Base-by-base conservation (phyloP, 64 coral and sea anemone genomes). In the Trachythela sp. region DNA sequence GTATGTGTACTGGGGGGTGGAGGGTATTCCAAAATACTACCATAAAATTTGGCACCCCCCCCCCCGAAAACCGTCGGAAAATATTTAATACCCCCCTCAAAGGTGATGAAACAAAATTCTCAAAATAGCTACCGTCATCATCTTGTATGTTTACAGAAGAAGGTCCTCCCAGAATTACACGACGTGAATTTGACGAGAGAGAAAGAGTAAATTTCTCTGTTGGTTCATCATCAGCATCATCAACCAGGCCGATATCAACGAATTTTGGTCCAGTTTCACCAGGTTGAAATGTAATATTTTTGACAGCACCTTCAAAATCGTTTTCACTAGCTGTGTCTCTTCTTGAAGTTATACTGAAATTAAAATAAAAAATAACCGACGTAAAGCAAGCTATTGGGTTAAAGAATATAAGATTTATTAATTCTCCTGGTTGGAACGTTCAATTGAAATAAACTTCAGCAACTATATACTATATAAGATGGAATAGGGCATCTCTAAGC, bases 181-280 rank as follows among this genome's bases (percentile, higher is more conserved):
- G 26, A 34, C 33, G 26, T 37, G 75, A 35, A 18, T 20, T 29
- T 37, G 75, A 80, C 33, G 31, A 37, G 75, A 80, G 75, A 80
- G 75, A 35, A 80, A 80, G 27, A 80, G 37, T 39, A 36, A 80
- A 39, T 36, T 7, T 13, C 34, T 80, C 75, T 37, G 32, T 36
- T 37, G 2, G 31, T 37, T 80, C 75, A 35, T 37, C 33, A 29
- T 37, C 33, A 8, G 0, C 8, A 36, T 80, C 75, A 39, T 80
- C 34, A 30, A 37, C 37, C 37, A 80, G 13, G 15, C 20, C 15
- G 13, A 80, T 34, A 15, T 80, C 75, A 15, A 36, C 37, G 13
- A 18, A 17, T 35, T 80, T 80, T 80, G 75, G 75, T 18, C 75
- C 75, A 80, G 15, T 39, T 80, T 80, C 75, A 39, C 75, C 75